Evolutionary conservation across 2,888 invertebrate species (phyloP).

Genomic region (Heteromurus nitidus): DNA sequence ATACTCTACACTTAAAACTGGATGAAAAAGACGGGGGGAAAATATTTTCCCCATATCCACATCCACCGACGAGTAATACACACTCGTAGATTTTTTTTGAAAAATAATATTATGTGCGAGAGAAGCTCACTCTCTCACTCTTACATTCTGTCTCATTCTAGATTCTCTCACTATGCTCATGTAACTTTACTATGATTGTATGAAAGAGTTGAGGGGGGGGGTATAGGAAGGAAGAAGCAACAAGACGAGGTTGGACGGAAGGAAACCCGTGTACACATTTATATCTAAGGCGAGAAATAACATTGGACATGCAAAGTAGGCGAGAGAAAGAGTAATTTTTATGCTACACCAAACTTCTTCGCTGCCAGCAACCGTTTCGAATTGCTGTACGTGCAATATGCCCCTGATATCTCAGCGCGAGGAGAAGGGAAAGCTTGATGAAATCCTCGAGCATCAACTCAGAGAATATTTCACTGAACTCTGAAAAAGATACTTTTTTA

Average conservation of each 20-base stretch:
- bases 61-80: too few species aligned
- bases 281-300: neutral
- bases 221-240: neutral
- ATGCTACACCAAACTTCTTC: conserved; percentile 57
- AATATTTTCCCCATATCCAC: neutral
- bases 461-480: too few species aligned
- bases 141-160: too few species aligned
- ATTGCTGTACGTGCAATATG: conserved; percentile 52
- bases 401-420: conserved; percentile 2
- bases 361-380: conserved; percentile 50
- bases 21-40: conserved; percentile 8
- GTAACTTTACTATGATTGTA: too few species aligned
- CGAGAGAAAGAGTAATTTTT: conserved; percentile 48
- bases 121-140: too few species aligned
- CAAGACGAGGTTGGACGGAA: conserved; percentile 37
- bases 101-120: too few species aligned
- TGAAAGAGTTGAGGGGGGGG: neutral
- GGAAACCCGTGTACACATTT: conserved; percentile 28
- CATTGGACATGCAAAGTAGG: conserved; percentile 41
- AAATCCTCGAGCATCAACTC: conserved; percentile 20
- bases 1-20: neutral
- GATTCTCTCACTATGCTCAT: too few species aligned
- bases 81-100: too few species aligned
- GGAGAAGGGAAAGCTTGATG: conserved; percentile 30
- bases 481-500: neutral